Percentiles rank a stretch among this genome's conserved stretches.
Conservation (phyloP, 2,113 vertebrate genomes). For the Rhea pennata region DNA sequence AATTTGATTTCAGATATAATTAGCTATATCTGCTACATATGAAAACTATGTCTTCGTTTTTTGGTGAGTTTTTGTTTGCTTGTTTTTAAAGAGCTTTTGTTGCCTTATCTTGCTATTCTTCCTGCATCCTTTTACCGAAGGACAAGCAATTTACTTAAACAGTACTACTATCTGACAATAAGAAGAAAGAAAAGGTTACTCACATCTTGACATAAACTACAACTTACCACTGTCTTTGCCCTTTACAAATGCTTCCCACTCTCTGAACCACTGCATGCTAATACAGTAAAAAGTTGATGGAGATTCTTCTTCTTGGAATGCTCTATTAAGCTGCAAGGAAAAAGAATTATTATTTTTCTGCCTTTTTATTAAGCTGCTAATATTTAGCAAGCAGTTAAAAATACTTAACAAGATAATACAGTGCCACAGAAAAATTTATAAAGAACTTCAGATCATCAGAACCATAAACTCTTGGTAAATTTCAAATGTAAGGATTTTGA, state of each 20-base stretch:
- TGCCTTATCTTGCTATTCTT: background rate
- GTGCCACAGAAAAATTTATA: background rate
- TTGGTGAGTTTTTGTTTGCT: background rate
- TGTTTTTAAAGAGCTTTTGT: background rate
- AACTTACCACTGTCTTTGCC: constrained; percentile 96
- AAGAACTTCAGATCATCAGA: background rate
- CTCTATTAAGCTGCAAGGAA: constrained; percentile 90
- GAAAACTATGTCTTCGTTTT: background rate
- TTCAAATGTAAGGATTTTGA: background rate
- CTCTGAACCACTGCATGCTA: constrained; percentile 99
- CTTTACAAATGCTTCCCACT: constrained; percentile 99
- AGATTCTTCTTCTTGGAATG: constrained; percentile 97
- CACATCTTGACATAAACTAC: background rate
- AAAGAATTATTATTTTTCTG: background rate
- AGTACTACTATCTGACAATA: background rate
- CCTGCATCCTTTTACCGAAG: background rate
- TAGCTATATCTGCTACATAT: background rate
- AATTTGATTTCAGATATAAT: background rate
- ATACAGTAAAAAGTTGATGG: constrained; percentile 96
- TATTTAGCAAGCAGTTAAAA: background rate
- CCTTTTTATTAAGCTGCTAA: background rate
- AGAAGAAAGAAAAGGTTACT: background rate
- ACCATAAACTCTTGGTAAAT: background rate
- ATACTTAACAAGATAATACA: background rate
- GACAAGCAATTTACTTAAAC: background rate